Evolutionary conservation across 2,888 invertebrate species (phyloP), one percentile per base, ranked within the genome.

Genomic region (Caenorhabditis doughertyi): DNA sequence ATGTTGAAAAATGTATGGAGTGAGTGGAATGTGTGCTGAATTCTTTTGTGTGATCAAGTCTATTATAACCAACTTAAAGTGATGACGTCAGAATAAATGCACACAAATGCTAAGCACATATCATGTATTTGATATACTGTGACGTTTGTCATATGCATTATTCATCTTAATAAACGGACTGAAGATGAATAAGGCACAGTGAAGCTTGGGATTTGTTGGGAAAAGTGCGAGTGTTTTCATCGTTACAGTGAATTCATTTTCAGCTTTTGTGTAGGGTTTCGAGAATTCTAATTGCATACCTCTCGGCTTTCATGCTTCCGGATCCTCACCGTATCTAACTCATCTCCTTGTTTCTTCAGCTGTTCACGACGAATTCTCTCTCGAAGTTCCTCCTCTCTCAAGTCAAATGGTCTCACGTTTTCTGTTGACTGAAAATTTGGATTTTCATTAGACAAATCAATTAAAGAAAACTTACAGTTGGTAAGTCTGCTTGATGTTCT

Each of bases 331-430:
- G 77, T 21, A 7, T 73, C 67, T 29, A 82, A 39, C 39, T 82
- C 82, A 2, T 32, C 49, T n/a, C 72, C 82, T 39, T 72, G 23
- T 29, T 55, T 35, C n/a, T 23, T 49, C n/a, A 82, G 27, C 9
- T 73, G 67, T 39, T 82, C 72, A 2, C 35, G 21, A 16, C 82
- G 44, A n/a, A 82, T 77, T 23, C 68, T 39, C 7, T 82, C 82
- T 4, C 82, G 56, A 3, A 82, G 51, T 25, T 82, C 77, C 2
- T 77, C 73, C 53, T 82, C 82, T 27, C 82, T 67, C 27, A 39
- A 23, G 29, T 77, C 77, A 25, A 35, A 60, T 13, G 51, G 16
- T 8, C 76, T 64, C 1, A 32, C 13, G 35, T 13, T 44, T 7
- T 51, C 68, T 3, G 32, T 29, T 1, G 68, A 42, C 77, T 77